Evolutionary conservation across 2,797 vertebrate genomes (phyloP).

Genomic region (Tapera naevia): DNA sequence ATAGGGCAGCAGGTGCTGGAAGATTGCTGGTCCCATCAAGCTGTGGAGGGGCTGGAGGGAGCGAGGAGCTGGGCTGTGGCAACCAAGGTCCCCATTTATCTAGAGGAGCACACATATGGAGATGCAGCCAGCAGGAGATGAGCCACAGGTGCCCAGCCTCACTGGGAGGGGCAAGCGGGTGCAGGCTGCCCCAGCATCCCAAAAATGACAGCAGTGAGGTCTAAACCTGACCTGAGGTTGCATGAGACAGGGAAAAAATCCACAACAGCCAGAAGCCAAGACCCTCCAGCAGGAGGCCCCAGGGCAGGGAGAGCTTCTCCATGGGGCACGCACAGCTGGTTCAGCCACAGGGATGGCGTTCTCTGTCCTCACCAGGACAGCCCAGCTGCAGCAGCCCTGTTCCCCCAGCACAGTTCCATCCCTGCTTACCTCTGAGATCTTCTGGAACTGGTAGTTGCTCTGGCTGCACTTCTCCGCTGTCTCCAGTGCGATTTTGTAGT

Average conservation of each 20-base stretch:
- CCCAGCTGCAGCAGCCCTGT: rapidly evolving
- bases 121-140: background rate
- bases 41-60: background rate
- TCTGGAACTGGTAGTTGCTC: constrained; percentile 93
- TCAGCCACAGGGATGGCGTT: rapidly evolving
- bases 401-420: background rate
- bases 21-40: background rate
- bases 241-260: background rate
- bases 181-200: background rate
- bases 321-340: rapidly evolving
- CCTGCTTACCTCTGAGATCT: constrained; percentile 92
- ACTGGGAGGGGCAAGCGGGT: rapidly evolving
- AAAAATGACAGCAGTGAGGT: background rate
- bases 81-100: rapidly evolving
- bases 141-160: background rate
- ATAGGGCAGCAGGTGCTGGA: background rate
- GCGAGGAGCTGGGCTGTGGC: rapidly evolving
- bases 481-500: constrained; percentile 95
- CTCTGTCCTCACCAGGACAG: background rate
- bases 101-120: background rate
- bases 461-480: constrained; percentile 96
- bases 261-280: rapidly evolving
- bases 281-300: background rate
- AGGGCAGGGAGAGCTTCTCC: background rate
- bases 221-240: background rate